Base-by-base conservation (phyloP, 2,888 invertebrate genomes). In the Capitulum mitella region DNA sequence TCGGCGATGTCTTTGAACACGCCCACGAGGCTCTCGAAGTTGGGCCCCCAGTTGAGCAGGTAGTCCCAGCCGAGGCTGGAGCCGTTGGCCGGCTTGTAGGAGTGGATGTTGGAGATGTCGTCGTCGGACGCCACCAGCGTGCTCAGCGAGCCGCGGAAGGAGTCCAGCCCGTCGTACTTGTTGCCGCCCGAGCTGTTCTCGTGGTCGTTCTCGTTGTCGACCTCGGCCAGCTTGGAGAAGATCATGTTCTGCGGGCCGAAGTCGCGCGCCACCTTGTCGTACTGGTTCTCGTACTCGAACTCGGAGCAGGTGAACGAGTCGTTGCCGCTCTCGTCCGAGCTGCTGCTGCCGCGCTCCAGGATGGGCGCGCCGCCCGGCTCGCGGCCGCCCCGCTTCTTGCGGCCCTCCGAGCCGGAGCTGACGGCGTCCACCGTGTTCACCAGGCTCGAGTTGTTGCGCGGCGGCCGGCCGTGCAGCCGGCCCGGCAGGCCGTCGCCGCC, bases 221-320 rank as follows among this genome's bases (percentile, higher is more conserved):
- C 83, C 80, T 83, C 83, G 64, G 82, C 81, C 78, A 88, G 85
- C 83, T 89, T 89, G 51, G 88, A 88, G 83, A 89, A 89, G 79
- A 89, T 87, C 84, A 90, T 89, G 82, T 90, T 90, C 76, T 88
- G 89, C 80, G 85, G 84, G 16, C 83, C 83, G 79, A 84, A 85
- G 80, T 85, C 85, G 48, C 85, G 81, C 12, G 83, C 83, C 26
- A 83, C 83, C 82, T 84, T 85, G 78, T 85, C 85, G 80, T 86
- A 86, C 84, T 93, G 93, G 85, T 95, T 95, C 84, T 97, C 97
- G 85, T 96, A 97, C 86, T 98, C 98, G 85, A 97, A 97, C 88
- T 97, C 97, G 0, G 97, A 97, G 87, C 97, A 98, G 22, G 97
- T 98, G 87, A 98, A 98, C 83, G 97, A 97, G 85, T 98, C 97